phyloP scores from a whole-genome alignment of 30 jellyfish, hydroid and myxozoan species.

The Calvadosia cruxmelitensis region DNA sequence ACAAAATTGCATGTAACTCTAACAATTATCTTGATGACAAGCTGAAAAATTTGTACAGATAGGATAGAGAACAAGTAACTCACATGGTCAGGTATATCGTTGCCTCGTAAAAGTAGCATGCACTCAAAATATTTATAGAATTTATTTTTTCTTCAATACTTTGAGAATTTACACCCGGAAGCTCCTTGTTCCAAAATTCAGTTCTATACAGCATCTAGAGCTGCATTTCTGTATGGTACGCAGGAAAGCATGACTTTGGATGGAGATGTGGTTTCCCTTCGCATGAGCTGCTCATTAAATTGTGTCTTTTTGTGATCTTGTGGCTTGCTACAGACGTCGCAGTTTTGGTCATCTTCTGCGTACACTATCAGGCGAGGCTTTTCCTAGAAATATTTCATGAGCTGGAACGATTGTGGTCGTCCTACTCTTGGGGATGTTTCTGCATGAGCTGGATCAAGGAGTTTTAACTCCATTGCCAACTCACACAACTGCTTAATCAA shows the following conservation, averaged over 20 bases:
- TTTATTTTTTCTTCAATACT: no score
- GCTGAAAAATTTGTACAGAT: no score
- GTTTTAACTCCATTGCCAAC: not conserved
- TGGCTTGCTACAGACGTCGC: conserved; percentile 6
- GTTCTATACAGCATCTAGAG: no score
- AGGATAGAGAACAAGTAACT: no score
- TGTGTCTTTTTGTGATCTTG: not conserved
- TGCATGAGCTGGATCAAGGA: fast-evolving
- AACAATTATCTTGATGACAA: no score
- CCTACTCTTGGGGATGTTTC: not conserved
- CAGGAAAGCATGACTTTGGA: not conserved
- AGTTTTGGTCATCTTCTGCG: conserved; percentile 2
- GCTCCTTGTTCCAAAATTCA: no score
- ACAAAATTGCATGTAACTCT: no score
- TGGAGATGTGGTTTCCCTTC: conserved; percentile 7
- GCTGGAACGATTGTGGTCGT: not conserved
- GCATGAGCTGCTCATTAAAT: not conserved
- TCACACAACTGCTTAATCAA: not conserved
- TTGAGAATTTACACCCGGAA: no score
- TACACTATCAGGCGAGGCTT: not conserved
- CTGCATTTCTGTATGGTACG: not conserved
- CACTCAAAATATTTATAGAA: no score
- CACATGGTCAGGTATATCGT: no score
- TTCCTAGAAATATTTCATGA: no score
- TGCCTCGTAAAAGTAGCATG: no score